phyloP scores from a whole-genome alignment of 2,888 invertebrate genomes.

The Netelia melanura region DNA sequence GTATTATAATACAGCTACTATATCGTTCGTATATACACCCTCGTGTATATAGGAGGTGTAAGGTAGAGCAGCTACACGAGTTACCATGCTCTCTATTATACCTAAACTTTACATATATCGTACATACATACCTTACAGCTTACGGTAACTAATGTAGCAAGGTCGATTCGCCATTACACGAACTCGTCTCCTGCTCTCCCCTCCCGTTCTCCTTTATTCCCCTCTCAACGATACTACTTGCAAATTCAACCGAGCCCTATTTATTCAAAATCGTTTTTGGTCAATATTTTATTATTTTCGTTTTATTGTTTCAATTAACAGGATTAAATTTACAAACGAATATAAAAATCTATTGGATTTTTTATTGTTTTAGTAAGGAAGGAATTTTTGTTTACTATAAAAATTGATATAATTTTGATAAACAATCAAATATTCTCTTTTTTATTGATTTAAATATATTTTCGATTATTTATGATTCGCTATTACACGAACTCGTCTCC shows the following conservation, averaged over 20 bases:
- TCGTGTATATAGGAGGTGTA: constrained; percentile 23
- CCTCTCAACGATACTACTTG: constrained; percentile 22
- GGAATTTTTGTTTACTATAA: too few relatives aligned
- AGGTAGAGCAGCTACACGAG: constrained; percentile 46
- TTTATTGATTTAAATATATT: too few relatives aligned
- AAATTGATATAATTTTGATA: too few relatives aligned
- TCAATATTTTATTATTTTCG: background rate
- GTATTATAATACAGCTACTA: constrained; percentile 46
- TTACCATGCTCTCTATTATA: constrained; percentile 56
- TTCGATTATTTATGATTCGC: too few relatives aligned
- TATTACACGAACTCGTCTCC: too few relatives aligned
- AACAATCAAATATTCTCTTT: too few relatives aligned
- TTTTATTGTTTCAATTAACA: too few relatives aligned
- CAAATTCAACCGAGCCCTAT: background rate
- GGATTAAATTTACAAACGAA: too few relatives aligned
- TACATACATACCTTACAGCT: constrained; percentile 27
- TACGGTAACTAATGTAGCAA: constrained; percentile 25
- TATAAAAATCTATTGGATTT: too few relatives aligned
- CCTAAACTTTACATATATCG: constrained; percentile 49
- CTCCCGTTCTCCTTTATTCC: background rate
- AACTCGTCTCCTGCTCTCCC: background rate
- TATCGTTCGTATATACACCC: constrained; percentile 14
- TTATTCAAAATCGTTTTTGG: background rate
- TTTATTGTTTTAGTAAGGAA: too few relatives aligned
- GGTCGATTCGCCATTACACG: constrained; percentile 26